phyloP scores from a whole-genome alignment of 35 echinoderm and acorn worm species.

The Apostichopus japonicus region DNA sequence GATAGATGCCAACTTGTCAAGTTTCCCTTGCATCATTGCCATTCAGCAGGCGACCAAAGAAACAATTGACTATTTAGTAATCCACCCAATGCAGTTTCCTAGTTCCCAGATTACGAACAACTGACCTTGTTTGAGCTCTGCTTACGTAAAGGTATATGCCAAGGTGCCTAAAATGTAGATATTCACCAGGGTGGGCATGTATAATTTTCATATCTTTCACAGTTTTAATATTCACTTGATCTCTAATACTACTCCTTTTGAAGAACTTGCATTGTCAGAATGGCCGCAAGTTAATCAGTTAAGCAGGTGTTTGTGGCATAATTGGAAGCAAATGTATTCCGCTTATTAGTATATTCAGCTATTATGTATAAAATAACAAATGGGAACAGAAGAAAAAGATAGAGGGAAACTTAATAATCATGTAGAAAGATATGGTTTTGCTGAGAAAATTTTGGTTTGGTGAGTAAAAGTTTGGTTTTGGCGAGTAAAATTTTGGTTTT shows the following conservation, averaged over 20 bases:
- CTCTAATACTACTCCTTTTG: neutral
- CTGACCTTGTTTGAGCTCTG: neutral
- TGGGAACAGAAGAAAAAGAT: neutral
- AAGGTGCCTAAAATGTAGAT: neutral
- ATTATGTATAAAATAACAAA: neutral
- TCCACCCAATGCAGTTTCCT: neutral
- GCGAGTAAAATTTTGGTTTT: neutral
- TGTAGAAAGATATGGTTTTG: neutral
- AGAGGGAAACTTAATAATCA: neutral
- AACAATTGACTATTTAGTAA: conserved; percentile 11
- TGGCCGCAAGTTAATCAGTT: neutral
- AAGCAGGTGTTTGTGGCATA: neutral
- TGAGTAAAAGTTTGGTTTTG: neutral
- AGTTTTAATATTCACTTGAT: neutral
- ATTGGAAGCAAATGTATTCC: conserved; percentile 4
- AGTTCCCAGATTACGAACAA: neutral
- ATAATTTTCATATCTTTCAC: conserved; percentile 15
- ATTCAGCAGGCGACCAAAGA: neutral
- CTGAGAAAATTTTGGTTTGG: neutral
- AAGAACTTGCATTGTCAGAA: neutral
- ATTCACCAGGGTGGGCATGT: neutral
- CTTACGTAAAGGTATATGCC: neutral
- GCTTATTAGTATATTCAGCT: neutral
- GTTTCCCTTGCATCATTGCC: conserved; percentile 7
- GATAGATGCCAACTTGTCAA: conserved; percentile 13